Evolutionary conservation across 2,888 invertebrate genomes (phyloP).

Genomic region (Dugesia japonica): DNA sequence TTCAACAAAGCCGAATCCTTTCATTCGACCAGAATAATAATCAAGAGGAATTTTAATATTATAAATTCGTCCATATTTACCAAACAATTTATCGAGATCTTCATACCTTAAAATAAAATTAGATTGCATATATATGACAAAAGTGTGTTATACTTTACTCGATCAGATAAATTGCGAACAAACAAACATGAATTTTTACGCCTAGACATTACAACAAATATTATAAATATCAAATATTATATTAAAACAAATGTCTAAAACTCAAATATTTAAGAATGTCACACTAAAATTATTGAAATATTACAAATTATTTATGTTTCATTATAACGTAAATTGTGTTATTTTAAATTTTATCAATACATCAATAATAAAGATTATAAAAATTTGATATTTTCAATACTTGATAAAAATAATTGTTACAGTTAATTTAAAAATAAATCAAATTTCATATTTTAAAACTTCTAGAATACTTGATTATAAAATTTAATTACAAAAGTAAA

Average conservation of each 20-base stretch:
- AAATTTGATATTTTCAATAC: too few species aligned
- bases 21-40: conserved; percentile 45
- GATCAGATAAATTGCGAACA: background rate
- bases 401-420: too few species aligned
- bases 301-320: too few species aligned
- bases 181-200: conserved; percentile 6
- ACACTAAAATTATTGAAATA: too few species aligned
- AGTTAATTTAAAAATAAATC: too few species aligned
- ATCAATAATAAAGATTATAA: too few species aligned
- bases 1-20: conserved; percentile 51
- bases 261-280: too few species aligned
- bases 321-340: too few species aligned
- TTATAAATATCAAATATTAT: background rate
- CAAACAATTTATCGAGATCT: conserved; percentile 49
- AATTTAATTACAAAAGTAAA: too few species aligned
- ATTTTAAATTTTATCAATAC: too few species aligned
- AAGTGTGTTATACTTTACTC: background rate
- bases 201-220: conserved; percentile 15
- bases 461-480: too few species aligned
- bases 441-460: too few species aligned
- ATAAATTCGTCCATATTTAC: conserved; percentile 50
- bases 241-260: conserved; percentile 7
- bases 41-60: conserved; percentile 51
- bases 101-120: conserved; percentile 42
- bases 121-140: background rate